Base-by-base conservation (phyloP, 2,888 invertebrate genomes). In the Hartigia nigra region DNA sequence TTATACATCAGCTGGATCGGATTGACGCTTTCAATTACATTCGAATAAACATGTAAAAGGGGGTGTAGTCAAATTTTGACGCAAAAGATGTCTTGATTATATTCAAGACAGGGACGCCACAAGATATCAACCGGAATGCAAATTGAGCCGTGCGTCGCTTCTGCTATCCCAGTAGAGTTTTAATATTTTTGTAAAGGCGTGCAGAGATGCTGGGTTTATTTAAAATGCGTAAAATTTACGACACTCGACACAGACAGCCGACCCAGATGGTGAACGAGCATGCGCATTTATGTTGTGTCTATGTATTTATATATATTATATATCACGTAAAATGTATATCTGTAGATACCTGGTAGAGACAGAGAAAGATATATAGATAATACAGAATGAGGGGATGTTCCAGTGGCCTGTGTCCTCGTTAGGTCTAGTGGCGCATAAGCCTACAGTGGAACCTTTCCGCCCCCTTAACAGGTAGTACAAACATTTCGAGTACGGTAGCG, bases 361-460 rank as follows among this genome's bases (percentile, higher is more conserved):
- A 80, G 79, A 81, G 79, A 77, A 76, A 78, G 80, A 78, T 78
- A 80, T 78, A 81, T 80, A 77, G 39, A 12, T 31, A 72, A 72
- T 55, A 55, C 70, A 74, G 74, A 69, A 74, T 55, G 36, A 35
- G 77, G 14, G 34, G 77, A 76, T 79, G 82, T 79, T 81, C 77
- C 79, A 82, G 82, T 80, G 82, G 82, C 74, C 82, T 79, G 82
- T 82, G 86, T 83, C 85, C 88, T 87, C 88, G 88, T 87, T 88
- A 87, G 81, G 84, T 87, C 83, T 81, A 84, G 85, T 84, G 84
- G 79, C 78, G 70, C 72, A 32, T 31, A 31, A 75, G n/a, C 75
- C 23, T 36, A 23, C 36, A 36, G 76, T 78, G 77, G 80, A 80
- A 82, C 83, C 85, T 55, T 77, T 79, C 37, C 76, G 74, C 34